Base-by-base conservation (phyloP, 1,140 invertebrate genomes). In the Leptinotarsa undecemlineata region DNA sequence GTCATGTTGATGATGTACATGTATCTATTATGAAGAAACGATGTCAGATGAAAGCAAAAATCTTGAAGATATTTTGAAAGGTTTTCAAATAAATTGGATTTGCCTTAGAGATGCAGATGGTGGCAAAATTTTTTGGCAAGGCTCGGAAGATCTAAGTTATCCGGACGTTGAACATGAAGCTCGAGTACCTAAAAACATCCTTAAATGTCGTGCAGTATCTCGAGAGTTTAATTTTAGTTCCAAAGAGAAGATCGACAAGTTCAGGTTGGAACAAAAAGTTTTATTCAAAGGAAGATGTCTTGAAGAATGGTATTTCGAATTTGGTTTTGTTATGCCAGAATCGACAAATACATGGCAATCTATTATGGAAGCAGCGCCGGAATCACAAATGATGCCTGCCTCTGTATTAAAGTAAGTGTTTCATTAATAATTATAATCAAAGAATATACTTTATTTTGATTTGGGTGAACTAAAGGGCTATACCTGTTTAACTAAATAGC, bases 341-440 rank as follows among this genome's bases (percentile, higher is more conserved):
- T 99, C 98, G 20, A 99, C 97, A 62, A 99, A 99, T 86, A 99
- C 98, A 4, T 99, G 98, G 98, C 97, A 99, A 85, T 98, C 95
- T 74, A 88, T 97, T 20, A 98, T 99, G 80, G 96, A 99, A 88
- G 97, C 98, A 51, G 98, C 98, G 1, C 98, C 98, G 3, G 98
- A 99, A 86, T 98, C 95, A 76, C 96, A 99, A 88, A 99, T 99
- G 98, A 98, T 99, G 96, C 98, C 98, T 61, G 97, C 98, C 2
- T 96, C 95, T 87, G 91, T 99, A 77, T 88, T 99, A 77, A 99
- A 97, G 94, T 95, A 89, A 87, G 87, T 84, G 6, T 77, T 21
- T 61, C 48, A 42, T 42, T 42, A 42, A 11, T 11, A 11, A 5
- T 57, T 57, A 15, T 57, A 11, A 33, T 33, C 11, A 33, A 8